These are phyloP conservation scores for Stenodema calcarata DNA, from an alignment of 2,888 invertebrate species.

Conservation along the genomic window DNA sequence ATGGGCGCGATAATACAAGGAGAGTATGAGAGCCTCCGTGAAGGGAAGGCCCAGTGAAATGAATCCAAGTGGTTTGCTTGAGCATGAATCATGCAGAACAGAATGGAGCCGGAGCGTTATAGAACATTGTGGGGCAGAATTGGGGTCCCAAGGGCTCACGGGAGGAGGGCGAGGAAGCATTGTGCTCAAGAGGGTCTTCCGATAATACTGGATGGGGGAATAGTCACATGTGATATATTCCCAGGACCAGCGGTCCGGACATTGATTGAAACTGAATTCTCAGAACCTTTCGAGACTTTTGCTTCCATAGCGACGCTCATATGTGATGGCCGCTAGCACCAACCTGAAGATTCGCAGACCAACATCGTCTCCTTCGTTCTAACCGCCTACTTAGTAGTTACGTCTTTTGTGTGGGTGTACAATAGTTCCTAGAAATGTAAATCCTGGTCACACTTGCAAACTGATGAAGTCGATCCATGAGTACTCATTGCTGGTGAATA, in stretches of 20 bases:
- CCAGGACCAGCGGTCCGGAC: background rate
- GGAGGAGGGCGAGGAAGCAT: background rate
- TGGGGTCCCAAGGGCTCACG: background rate
- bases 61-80: background rate
- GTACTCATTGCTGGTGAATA: too few relatives aligned
- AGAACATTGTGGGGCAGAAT: background rate
- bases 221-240: background rate
- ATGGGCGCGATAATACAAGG: background rate
- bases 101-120: background rate
- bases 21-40: background rate
- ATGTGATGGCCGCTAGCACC: too few relatives aligned
- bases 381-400: too few relatives aligned
- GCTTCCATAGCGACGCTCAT: background rate
- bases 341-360: too few relatives aligned
- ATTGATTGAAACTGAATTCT: background rate
- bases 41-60: background rate
- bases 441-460: too few relatives aligned
- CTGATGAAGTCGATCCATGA: too few relatives aligned
- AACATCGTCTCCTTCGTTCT: too few relatives aligned
- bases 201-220: background rate
- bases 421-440: too few relatives aligned
- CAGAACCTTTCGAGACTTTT: background rate
- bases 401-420: too few relatives aligned
- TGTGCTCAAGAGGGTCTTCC: background rate
- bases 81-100: background rate